Percentiles rank a stretch among this genome's conserved stretches.
These are phyloP conservation scores for Butorides virescens DNA, from an alignment of 2,113 vertebrate species.

Conservation along the genomic window DNA sequence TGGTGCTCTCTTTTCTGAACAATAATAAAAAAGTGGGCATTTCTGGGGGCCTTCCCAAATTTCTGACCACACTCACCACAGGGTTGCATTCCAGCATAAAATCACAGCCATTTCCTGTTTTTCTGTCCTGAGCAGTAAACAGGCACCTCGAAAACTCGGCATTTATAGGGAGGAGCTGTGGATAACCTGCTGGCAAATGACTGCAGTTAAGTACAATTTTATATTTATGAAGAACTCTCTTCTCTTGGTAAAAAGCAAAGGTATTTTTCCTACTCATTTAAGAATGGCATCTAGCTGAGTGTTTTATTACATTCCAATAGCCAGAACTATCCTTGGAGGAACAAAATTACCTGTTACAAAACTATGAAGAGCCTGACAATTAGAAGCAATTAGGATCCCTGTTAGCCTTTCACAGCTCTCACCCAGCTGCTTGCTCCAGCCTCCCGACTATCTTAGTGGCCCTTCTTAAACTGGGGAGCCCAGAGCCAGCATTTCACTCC, in stretches of 20 bases:
- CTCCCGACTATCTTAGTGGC: neutral
- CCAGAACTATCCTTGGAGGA: neutral
- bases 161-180: neutral
- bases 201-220: neutral
- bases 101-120: neutral
- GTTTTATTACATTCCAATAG: conserved; percentile 6
- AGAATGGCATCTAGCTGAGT: neutral
- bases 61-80: neutral
- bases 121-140: neutral
- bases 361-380: neutral
- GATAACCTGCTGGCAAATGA: neutral
- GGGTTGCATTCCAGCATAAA: neutral
- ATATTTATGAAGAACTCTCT: neutral
- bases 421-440: neutral
- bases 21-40: neutral
- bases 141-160: neutral
- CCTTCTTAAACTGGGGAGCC: neutral
- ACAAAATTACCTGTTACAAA: neutral
- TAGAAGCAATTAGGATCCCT: neutral
- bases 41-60: neutral
- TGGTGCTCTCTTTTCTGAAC: neutral
- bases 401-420: rapidly evolving
- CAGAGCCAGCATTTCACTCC: neutral
- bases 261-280: neutral
- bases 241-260: neutral